A percentile compares a stretch with the other conserved stretches of the same genome.
These are phyloP conservation scores for Phacellophora camtschatica DNA, from an alignment of 30 jellyfish, hydroid and myxozoan genomes.

Conservation along the genomic window DNA sequence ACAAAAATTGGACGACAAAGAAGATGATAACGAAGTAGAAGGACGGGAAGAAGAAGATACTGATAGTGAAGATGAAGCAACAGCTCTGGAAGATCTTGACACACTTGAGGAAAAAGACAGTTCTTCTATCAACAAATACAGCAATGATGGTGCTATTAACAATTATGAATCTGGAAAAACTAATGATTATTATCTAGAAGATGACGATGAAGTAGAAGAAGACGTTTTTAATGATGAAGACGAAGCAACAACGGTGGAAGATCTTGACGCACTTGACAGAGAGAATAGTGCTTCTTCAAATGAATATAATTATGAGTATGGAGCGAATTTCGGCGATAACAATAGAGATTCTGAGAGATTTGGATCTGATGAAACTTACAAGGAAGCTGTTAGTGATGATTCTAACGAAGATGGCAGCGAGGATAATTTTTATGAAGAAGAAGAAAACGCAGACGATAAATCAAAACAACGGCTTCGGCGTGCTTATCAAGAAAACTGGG, in stretches of 20 bases:
- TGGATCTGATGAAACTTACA: no score
- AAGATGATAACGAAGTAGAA: neutral
- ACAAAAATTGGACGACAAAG: neutral
- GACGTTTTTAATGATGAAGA: neutral
- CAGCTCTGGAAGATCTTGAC: neutral
- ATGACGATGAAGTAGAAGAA: neutral
- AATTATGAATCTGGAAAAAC: neutral
- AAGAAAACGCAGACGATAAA: neutral
- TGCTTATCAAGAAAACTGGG: neutral
- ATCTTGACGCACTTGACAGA: no score
- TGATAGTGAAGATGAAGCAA: neutral
- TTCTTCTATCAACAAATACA: neutral
- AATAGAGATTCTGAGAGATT: no score
- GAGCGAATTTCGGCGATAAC: no score
- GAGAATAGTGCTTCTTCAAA: neutral
- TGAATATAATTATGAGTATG: neutral
- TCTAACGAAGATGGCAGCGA: slow-evolving; percentile 1
- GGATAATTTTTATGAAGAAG: neutral
- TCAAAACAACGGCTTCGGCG: neutral
- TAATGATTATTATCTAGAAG: neutral
- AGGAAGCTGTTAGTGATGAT: neutral
- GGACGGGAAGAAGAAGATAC: neutral
- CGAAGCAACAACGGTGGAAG: no score
- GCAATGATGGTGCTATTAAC: neutral
- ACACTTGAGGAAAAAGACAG: neutral